phyloP scores from a whole-genome alignment of 2,888 invertebrate species.

The Morinoia aosen region DNA sequence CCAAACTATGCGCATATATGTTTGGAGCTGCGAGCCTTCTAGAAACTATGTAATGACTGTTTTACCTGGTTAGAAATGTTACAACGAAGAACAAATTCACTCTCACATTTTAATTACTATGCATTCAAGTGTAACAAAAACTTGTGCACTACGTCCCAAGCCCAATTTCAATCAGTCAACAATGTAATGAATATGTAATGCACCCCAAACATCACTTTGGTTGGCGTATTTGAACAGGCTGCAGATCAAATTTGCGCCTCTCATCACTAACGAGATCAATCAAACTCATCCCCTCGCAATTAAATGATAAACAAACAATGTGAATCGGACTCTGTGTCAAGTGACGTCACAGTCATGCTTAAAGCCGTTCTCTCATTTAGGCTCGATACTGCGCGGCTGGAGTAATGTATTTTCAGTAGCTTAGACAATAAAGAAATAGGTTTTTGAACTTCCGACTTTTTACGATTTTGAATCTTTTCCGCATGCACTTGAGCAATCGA shows the following conservation, averaged over 20 bases:
- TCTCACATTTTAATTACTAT: not conserved
- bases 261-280: constrained; percentile 2
- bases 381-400: not conserved
- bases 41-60: too few relatives aligned
- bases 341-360: not conserved
- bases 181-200: not conserved
- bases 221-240: not conserved
- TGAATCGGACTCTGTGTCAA: not conserved
- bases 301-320: not conserved
- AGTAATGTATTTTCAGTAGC: too few relatives aligned
- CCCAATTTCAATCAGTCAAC: not conserved
- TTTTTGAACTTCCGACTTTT: too few relatives aligned
- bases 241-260: not conserved
- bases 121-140: not conserved
- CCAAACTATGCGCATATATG: not conserved
- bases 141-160: not conserved
- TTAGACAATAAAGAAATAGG: too few relatives aligned
- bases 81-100: not conserved
- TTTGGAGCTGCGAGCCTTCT: too few relatives aligned
- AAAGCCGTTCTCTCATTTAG: not conserved
- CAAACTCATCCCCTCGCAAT: not conserved
- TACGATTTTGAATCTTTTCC: too few relatives aligned
- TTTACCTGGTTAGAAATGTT: not conserved
- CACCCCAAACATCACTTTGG: not conserved
- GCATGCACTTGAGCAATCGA: too few relatives aligned